Evolutionary conservation across 2,797 vertebrate species (phyloP).

Genomic region (Hydrophis major): DNA sequence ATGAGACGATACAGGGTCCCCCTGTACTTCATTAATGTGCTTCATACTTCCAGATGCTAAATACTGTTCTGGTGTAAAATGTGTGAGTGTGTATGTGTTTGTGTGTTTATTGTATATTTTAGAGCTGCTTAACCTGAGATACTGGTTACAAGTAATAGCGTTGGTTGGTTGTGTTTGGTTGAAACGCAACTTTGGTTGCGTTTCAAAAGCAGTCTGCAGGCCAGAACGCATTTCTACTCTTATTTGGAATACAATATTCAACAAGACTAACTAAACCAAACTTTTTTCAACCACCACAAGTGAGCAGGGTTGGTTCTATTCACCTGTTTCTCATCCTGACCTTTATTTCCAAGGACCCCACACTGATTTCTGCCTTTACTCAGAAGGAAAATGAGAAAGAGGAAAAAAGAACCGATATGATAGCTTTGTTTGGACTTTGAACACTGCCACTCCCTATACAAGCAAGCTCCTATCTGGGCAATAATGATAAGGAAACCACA

Average conservation of each 20-base stretch:
- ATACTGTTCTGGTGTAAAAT: not conserved
- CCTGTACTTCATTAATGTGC: not conserved
- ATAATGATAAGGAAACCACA: not conserved
- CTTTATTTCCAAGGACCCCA: not conserved
- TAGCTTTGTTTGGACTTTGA: slow-evolving; percentile 6
- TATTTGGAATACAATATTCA: not conserved
- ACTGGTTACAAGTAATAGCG: not conserved
- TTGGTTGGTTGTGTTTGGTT: no score
- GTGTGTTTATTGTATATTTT: not conserved
- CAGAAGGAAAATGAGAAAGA: not conserved
- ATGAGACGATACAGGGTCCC: not conserved
- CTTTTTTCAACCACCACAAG: not conserved
- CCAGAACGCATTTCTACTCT: not conserved
- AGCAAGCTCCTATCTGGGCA: accelerated
- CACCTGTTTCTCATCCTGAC: not conserved
- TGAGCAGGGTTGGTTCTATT: not conserved
- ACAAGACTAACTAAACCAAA: not conserved
- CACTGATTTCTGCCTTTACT: not conserved
- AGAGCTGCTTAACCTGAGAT: not conserved
- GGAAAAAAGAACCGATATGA: not conserved
- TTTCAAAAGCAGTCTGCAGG: not conserved
- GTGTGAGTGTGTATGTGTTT: not conserved
- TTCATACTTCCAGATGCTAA: not conserved
- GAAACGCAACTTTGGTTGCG: not conserved
- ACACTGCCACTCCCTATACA: accelerated